Evolutionary conservation across 1,140 invertebrate species (phyloP), one percentile per base, ranked within the genome.

Genomic region (Steinernema feltiae): DNA sequence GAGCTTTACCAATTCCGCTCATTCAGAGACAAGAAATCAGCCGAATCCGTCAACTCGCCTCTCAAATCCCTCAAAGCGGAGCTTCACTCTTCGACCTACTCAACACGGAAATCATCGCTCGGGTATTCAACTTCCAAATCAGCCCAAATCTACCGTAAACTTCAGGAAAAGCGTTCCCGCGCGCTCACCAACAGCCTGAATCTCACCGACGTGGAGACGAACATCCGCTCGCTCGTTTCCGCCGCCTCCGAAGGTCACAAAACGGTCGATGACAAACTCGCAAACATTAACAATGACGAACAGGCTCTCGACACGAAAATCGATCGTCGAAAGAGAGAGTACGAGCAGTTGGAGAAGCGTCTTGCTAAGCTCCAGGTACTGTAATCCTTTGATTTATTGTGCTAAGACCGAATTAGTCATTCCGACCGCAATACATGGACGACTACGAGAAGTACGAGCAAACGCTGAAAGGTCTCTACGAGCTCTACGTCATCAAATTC

Each of bases 351-450:
- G 84, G 92, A 94, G 84, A 98, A 98, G 87, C 88, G 97, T 72
- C 87, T 98, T 46, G 85, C 86, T 31, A 91, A 93, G 83, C 93
- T 95, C 0, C 89, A 99, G 91, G 95, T 98, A 46, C 90, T 91
- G 92, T 32, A n/a, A n/a, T n/a, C n/a, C n/a, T n/a, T n/a, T n/a
- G n/a, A n/a, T n/a, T n/a, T n/a, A n/a, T 70, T 18, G 72, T n/a
- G 18, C n/a, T 15, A 32, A 76, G 69, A 32, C 7, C n/a, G 31
- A 3, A 72, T 80, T 35, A 85, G 78, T 76, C 73, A 1, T 81
- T 85, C 80, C 93, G 96, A 53, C 97, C 97, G 1, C 95, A 95
- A 0, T 98, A 97, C 87, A 92, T 98, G 90, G 93, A 96, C 83
- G 97, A 99, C 87, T 95, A 96, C 87, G 94, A 96, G 78, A 91